Evolutionary conservation across 2,888 invertebrate species (phyloP).

Genomic region (Ophonus ardosiacus): DNA sequence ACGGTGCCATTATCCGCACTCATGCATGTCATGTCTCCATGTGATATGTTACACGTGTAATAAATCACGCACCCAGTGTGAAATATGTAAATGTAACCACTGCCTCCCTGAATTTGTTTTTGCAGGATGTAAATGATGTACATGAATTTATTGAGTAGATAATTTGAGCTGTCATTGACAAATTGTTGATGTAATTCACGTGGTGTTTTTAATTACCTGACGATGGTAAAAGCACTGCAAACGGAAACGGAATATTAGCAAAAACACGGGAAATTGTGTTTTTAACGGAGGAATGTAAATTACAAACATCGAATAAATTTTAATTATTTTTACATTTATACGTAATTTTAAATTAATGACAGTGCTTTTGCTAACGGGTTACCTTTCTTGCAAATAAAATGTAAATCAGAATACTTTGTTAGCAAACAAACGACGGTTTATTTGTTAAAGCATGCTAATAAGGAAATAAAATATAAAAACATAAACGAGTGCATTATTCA

Average conservation of each 20-base stretch:
- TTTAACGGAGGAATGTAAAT: slow-evolving; percentile 30
- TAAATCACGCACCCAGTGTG: slow-evolving; percentile 29
- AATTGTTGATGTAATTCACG: slow-evolving; percentile 49
- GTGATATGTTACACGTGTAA: slow-evolving; percentile 42
- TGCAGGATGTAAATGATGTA: slow-evolving; percentile 46
- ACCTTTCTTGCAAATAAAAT: background rate
- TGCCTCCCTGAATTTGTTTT: slow-evolving; percentile 39
- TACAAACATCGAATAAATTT: slow-evolving; percentile 25
- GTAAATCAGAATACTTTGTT: background rate
- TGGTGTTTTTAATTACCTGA: slow-evolving; percentile 44
- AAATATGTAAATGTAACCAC: slow-evolving; percentile 42
- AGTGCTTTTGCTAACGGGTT: background rate
- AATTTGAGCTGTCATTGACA: slow-evolving; percentile 56
- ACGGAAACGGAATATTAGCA: slow-evolving; percentile 28
- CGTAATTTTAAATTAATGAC: slow-evolving; percentile 18
- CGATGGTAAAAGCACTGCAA: slow-evolving; percentile 6
- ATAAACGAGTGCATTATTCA: too few species aligned
- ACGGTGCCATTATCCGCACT: background rate
- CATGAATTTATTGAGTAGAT: slow-evolving; percentile 47
- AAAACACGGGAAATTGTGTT: slow-evolving; percentile 19
- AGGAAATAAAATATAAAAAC: too few species aligned
- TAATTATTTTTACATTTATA: slow-evolving; percentile 28
- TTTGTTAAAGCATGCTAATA: background rate
- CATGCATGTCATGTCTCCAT: slow-evolving; percentile 1
- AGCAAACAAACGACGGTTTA: background rate